Percentiles rank a stretch among this genome's conserved stretches.
phyloP scores from a whole-genome alignment of 2,797 vertebrate species.

The Lepus oiostolus region DNA sequence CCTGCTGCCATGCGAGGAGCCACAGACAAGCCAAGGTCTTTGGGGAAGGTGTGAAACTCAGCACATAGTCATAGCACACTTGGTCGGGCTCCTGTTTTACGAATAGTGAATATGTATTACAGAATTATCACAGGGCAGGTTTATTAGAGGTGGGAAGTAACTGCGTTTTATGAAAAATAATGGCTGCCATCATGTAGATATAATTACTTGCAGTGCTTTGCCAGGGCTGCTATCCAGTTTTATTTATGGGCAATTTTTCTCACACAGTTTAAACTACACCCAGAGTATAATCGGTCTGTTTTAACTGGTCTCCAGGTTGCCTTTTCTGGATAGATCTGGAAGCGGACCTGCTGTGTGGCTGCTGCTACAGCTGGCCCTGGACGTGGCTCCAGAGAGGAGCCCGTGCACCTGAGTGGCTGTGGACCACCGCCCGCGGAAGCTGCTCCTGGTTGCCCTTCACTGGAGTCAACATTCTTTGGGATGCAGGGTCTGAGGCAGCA shows the following conservation, averaged over 20 bases:
- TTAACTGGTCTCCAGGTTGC: slow-evolving; percentile 25
- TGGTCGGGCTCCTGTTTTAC: slow-evolving; percentile 48
- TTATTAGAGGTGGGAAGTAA: slow-evolving; percentile 67
- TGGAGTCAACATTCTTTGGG: background rate
- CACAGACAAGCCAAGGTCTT: slow-evolving; percentile 14
- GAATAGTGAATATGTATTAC: slow-evolving; percentile 37
- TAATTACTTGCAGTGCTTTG: slow-evolving; percentile 69
- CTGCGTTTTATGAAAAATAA: slow-evolving; percentile 75
- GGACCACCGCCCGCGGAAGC: background rate
- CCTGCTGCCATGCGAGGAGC: background rate
- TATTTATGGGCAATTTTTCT: slow-evolving; percentile 72
- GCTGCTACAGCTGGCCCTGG: background rate
- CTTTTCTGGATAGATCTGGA: background rate
- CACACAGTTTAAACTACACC: slow-evolving; percentile 51
- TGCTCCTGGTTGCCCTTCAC: background rate
- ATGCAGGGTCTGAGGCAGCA: background rate
- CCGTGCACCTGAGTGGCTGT: background rate
- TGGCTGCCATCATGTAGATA: slow-evolving; percentile 67
- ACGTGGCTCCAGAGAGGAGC: no score
- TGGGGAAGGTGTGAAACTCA: background rate
- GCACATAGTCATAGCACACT: background rate
- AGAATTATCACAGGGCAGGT: slow-evolving; percentile 60
- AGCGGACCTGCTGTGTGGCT: accelerated
- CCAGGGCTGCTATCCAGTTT: slow-evolving; percentile 33
- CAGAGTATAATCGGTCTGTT: slow-evolving; percentile 34